phyloP scores from a whole-genome alignment of 2,888 invertebrate genomes.

The Pomacea canaliculata region DNA sequence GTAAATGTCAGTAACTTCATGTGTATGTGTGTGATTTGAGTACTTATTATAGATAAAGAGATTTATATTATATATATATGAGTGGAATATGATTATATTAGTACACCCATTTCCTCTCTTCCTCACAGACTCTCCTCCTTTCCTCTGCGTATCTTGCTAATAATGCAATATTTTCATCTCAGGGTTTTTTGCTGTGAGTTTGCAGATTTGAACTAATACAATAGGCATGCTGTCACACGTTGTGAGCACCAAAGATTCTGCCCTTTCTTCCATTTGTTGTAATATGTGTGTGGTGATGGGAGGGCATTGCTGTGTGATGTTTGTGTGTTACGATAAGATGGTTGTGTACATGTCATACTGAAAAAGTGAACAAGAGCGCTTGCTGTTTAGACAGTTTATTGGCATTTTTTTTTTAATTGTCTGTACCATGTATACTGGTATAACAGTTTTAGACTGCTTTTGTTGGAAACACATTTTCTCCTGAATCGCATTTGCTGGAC shows the following conservation, averaged over 20 bases:
- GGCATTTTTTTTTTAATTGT: too few species aligned
- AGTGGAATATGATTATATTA: conserved; percentile 10
- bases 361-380: neutral
- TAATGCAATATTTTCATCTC: conserved; percentile 30
- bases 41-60: neutral
- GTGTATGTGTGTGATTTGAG: conserved; percentile 1
- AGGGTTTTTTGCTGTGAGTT: conserved; percentile 26
- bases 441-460: conserved; percentile 2
- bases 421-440: too few species aligned
- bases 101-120: conserved; percentile 8
- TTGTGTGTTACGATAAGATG: neutral
- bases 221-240: conserved; percentile 21
- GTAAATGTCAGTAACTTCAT: conserved; percentile 9
- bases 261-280: conserved; percentile 24
- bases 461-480: conserved; percentile 18
- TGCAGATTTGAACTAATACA: conserved; percentile 17
- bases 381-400: neutral
- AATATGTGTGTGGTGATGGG: neutral
- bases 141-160: conserved; percentile 24
- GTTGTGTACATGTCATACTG: neutral
- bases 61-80: conserved; percentile 9
- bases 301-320: neutral
- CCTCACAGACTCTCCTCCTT: neutral
- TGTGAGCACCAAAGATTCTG: conserved; percentile 25
- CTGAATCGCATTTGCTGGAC: too few species aligned